phyloP scores from a whole-genome alignment of 2,113 vertebrate species.

The Hydropotes inermis region DNA sequence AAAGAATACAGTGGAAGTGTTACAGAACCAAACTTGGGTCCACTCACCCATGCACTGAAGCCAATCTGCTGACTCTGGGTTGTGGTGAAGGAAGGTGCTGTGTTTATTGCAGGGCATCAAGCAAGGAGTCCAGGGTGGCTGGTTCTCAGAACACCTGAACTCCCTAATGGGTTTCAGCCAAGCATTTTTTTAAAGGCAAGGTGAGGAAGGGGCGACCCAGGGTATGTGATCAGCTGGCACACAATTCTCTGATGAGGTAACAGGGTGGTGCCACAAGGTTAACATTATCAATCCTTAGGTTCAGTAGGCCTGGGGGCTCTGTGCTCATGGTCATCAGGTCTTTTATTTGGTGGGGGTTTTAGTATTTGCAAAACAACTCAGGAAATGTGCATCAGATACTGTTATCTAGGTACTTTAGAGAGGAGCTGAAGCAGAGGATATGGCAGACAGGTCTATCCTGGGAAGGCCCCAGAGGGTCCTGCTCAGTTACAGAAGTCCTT shows the following conservation, averaged over 20 bases:
- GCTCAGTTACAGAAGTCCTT: background rate
- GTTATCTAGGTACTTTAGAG: background rate
- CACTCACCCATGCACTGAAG: rapidly evolving
- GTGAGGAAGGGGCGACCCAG: background rate
- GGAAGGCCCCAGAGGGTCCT: background rate
- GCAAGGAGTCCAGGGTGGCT: background rate
- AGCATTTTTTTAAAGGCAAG: background rate
- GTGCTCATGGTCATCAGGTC: background rate
- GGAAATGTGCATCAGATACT: background rate
- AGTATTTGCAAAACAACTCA: background rate
- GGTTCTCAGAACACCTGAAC: background rate
- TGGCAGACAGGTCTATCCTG: background rate
- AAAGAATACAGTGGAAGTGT: background rate
- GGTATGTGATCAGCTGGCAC: background rate
- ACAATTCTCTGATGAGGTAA: background rate
- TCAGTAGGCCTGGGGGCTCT: background rate
- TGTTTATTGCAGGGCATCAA: background rate
- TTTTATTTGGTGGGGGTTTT: background rate
- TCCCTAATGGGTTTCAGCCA: background rate
- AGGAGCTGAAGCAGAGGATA: background rate
- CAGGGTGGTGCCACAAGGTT: background rate
- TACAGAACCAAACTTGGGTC: background rate
- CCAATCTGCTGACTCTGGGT: background rate
- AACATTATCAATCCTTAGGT: background rate
- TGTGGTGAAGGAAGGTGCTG: background rate